phyloP scores from a whole-genome alignment of 2,797 vertebrate species.

The Tokudaia muenninki region DNA sequence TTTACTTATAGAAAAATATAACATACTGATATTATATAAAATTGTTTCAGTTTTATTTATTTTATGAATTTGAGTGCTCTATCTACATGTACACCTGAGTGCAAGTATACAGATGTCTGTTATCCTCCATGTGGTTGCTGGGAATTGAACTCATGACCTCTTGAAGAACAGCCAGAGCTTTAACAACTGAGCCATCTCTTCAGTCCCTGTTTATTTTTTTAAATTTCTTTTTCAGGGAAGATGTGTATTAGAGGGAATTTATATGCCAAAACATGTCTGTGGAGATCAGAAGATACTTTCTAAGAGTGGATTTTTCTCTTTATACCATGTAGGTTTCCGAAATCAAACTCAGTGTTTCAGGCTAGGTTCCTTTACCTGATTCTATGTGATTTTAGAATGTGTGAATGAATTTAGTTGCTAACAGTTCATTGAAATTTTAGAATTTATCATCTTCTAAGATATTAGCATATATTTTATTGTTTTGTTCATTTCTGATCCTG shows the following conservation, averaged over 20 bases:
- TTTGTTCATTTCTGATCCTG: not conserved
- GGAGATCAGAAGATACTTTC: not conserved
- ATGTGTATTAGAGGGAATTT: not conserved
- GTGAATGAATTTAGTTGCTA: not conserved
- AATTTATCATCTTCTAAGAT: not conserved
- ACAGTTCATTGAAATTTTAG: not conserved
- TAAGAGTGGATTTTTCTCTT: not conserved
- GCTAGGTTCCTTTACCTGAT: not conserved
- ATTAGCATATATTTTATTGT: not conserved
- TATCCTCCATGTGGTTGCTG: no score
- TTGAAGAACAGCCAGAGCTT: no score
- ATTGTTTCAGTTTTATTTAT: not conserved
- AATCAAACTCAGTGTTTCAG: not conserved
- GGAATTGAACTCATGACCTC: no score
- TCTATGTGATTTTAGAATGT: not conserved
- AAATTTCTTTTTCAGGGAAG: not conserved
- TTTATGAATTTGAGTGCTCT: not conserved
- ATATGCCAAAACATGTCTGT: not conserved
- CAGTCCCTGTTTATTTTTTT: not conserved
- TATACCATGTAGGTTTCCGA: no score
- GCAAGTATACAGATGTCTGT: no score
- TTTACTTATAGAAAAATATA: not conserved
- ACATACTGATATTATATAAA: not conserved
- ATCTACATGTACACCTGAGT: no score
- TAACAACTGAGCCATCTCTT: no score